These are phyloP conservation scores for Cairina moschata DNA, from an alignment of 2,113 vertebrate genomes.

Conservation along the genomic window DNA sequence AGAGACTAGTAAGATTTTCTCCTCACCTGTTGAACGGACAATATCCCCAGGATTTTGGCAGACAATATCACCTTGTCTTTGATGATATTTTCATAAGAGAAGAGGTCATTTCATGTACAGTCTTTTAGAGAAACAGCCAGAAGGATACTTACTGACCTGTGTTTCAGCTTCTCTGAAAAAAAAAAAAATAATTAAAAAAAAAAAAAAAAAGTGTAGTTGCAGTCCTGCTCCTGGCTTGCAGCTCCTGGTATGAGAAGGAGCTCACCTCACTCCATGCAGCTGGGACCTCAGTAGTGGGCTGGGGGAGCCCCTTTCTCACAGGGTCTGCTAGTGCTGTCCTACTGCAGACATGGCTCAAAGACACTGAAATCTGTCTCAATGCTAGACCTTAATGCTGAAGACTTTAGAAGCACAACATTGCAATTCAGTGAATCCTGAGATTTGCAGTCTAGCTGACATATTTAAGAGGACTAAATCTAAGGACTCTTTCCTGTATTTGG, in stretches of 20 bases:
- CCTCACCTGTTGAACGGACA: not conserved
- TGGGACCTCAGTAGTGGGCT: not conserved
- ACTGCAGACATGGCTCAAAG: rapidly evolving
- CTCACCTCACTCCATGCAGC: not conserved
- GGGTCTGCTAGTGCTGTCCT: not conserved
- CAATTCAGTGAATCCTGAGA: not conserved
- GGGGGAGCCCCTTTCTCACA: rapidly evolving
- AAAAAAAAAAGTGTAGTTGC: not conserved
- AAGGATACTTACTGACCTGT: not conserved
- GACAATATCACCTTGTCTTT: not conserved
- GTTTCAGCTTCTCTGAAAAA: not conserved
- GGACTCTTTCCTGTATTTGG: not conserved
- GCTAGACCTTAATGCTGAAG: not conserved
- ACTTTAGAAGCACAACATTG: not conserved
- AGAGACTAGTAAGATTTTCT: not conserved
- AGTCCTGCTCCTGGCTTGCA: not conserved
- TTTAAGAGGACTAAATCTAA: too few relatives aligned
- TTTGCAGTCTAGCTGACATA: not conserved
- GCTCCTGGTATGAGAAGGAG: not conserved
- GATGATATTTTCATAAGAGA: not conserved
- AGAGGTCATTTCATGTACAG: not conserved
- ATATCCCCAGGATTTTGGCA: too few relatives aligned
- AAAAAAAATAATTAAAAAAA: not conserved
- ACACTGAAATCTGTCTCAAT: not conserved
- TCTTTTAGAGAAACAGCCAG: not conserved